Conservation (phyloP, 1,140 invertebrate species). For the Drosophila rhopaloa region DNA sequence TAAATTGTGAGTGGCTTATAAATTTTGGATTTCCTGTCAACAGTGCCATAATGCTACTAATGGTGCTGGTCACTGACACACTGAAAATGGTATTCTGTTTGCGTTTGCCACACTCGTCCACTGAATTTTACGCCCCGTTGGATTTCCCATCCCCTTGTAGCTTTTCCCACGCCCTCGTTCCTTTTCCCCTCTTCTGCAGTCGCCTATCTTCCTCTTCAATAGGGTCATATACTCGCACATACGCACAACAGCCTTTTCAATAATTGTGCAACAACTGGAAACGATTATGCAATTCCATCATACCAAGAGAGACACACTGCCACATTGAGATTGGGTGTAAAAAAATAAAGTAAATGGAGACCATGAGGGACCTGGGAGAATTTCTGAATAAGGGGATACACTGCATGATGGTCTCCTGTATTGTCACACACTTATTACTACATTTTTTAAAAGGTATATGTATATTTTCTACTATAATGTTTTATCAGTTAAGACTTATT, state of each 20-base stretch:
- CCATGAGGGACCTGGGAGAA: background rate
- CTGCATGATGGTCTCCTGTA: too few relatives aligned
- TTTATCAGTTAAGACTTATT: too few relatives aligned
- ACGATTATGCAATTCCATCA: constrained; percentile 82
- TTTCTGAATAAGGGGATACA: background rate
- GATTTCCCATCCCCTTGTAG: constrained; percentile 31
- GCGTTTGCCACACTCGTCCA: constrained; percentile 54
- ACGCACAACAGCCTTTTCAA: constrained; percentile 70
- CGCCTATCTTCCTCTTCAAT: constrained; percentile 4
- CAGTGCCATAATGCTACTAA: background rate
- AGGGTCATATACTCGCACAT: constrained; percentile 18
- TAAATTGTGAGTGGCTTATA: constrained; percentile 61
- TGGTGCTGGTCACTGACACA: background rate
- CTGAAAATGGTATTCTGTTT: constrained; percentile 67
- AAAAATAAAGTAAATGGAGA: constrained; percentile 39
- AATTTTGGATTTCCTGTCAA: constrained; percentile 62
- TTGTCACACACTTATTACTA: too few relatives aligned
- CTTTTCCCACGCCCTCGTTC: constrained; percentile 9
- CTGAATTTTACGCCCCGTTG: constrained; percentile 79
- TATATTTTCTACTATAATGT: too few relatives aligned
- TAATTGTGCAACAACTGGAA: constrained; percentile 83
- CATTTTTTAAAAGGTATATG: too few relatives aligned
- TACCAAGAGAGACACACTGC: constrained; percentile 66
- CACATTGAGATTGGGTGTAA: constrained; percentile 62
- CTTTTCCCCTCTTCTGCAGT: constrained; percentile 30